phyloP scores from a whole-genome alignment of 2,113 vertebrate species.

The Regulus satrapa region DNA sequence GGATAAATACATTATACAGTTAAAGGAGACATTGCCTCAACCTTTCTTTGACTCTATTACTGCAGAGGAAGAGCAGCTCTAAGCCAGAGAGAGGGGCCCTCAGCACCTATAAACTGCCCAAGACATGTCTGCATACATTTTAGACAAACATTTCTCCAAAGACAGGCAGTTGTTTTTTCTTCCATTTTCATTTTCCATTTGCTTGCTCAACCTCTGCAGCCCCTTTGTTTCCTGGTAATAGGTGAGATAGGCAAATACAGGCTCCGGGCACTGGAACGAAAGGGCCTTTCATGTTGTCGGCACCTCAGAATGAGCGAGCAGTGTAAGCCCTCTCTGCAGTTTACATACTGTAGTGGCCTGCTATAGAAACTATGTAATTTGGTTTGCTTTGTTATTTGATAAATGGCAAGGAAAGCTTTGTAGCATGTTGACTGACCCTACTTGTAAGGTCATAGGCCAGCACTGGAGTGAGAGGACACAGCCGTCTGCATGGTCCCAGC shows the following conservation, averaged over 20 bases:
- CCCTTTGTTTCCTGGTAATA: constrained; percentile 52
- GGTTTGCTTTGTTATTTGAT: constrained; percentile 44
- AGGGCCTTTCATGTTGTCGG: constrained; percentile 22
- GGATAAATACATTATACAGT: background rate
- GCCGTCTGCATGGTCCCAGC: constrained; percentile 19
- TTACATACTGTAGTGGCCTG: constrained; percentile 55
- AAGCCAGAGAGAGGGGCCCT: background rate
- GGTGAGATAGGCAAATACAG: constrained; percentile 54
- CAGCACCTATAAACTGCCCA: background rate
- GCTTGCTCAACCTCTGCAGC: constrained; percentile 58
- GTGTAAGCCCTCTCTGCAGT: constrained; percentile 19
- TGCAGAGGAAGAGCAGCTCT: background rate
- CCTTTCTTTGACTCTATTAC: background rate
- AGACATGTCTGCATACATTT: constrained; percentile 17
- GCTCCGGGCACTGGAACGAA: background rate
- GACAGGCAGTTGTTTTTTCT: constrained; percentile 43
- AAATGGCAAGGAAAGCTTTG: constrained; percentile 56
- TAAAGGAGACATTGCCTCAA: background rate
- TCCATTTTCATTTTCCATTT: constrained; percentile 37
- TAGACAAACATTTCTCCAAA: constrained; percentile 26
- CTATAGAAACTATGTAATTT: constrained; percentile 58
- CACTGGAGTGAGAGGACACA: background rate
- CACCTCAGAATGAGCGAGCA: background rate
- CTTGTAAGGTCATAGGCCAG: constrained; percentile 41
- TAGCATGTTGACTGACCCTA: constrained; percentile 17